Evolutionary conservation across 2,113 vertebrate species (phyloP).

Genomic region (Pluvialis apricaria): DNA sequence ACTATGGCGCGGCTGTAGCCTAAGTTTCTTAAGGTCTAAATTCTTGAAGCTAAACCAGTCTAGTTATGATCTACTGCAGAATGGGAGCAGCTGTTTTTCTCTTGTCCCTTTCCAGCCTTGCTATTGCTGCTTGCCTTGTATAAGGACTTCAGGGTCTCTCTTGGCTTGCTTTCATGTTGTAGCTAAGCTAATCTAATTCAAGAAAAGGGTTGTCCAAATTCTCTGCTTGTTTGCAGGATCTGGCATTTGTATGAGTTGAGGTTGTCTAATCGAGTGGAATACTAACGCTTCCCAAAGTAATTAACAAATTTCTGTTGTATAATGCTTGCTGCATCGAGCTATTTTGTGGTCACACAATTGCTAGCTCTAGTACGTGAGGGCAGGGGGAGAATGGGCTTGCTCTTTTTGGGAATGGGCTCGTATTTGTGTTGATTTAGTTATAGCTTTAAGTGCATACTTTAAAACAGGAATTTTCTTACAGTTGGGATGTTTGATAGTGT

Average conservation of each 20-base stretch:
- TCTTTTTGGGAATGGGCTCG: neutral
- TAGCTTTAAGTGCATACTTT: neutral
- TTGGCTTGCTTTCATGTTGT: neutral
- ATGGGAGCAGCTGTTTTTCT: rapidly evolving
- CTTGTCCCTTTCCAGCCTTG: neutral
- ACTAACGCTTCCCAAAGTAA: neutral
- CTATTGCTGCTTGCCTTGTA: neutral
- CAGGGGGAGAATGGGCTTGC: neutral
- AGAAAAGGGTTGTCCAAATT: neutral
- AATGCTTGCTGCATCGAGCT: neutral
- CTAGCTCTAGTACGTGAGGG: neutral
- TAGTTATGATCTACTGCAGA: rapidly evolving
- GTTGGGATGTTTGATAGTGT: neutral
- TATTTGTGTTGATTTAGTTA: neutral
- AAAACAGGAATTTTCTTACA: neutral
- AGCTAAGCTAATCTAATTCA: neutral
- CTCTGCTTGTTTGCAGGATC: neutral
- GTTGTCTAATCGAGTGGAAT: neutral
- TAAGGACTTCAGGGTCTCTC: neutral
- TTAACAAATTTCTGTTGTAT: neutral
- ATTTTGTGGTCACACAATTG: neutral
- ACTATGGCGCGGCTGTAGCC: neutral
- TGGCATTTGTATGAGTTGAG: neutral
- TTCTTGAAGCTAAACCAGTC: neutral
- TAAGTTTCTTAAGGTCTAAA: neutral